Conservation (phyloP, 2,888 invertebrate species). For the Pomacea canaliculata region DNA sequence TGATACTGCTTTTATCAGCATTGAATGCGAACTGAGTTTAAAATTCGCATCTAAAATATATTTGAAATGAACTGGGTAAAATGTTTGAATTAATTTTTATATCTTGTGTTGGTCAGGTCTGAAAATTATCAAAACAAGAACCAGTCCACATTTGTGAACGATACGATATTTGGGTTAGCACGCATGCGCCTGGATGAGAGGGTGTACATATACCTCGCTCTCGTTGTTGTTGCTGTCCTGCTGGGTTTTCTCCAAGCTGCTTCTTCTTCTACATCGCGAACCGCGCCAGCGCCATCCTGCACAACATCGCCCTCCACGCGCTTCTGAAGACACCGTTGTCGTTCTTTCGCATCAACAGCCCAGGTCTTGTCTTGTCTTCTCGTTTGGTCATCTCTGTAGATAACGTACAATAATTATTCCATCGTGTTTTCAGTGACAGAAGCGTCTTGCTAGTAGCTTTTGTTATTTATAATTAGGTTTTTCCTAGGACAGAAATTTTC, state of each 20-base stretch:
- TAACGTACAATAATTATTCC: background rate
- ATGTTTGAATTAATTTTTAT: too few relatives aligned
- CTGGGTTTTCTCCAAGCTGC: conserved; percentile 43
- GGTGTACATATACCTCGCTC: conserved; percentile 45
- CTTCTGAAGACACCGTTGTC: conserved; percentile 44
- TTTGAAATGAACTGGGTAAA: too few relatives aligned
- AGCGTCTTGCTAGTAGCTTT: background rate
- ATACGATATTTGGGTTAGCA: conserved; percentile 17
- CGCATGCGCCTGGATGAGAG: conserved; percentile 29
- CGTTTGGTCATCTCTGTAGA: background rate
- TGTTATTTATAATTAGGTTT: too few relatives aligned
- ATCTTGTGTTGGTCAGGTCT: conserved; percentile 26
- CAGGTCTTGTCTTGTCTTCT: conserved; percentile 22
- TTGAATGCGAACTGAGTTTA: too few relatives aligned
- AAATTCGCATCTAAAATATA: too few relatives aligned
- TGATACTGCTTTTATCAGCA: too few relatives aligned
- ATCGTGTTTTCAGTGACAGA: background rate
- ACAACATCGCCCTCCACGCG: conserved; percentile 40
- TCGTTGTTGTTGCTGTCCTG: conserved; percentile 39
- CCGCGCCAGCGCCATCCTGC: conserved; percentile 37
- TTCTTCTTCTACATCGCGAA: conserved; percentile 43
- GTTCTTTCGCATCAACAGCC: conserved; percentile 42
- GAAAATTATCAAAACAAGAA: conserved; percentile 34
- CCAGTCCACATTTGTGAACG: conserved; percentile 7
- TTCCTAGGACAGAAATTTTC: too few relatives aligned